These are phyloP conservation scores for Drosophila ogumai DNA, from an alignment of 1,140 invertebrate species.

Conservation along the genomic window DNA sequence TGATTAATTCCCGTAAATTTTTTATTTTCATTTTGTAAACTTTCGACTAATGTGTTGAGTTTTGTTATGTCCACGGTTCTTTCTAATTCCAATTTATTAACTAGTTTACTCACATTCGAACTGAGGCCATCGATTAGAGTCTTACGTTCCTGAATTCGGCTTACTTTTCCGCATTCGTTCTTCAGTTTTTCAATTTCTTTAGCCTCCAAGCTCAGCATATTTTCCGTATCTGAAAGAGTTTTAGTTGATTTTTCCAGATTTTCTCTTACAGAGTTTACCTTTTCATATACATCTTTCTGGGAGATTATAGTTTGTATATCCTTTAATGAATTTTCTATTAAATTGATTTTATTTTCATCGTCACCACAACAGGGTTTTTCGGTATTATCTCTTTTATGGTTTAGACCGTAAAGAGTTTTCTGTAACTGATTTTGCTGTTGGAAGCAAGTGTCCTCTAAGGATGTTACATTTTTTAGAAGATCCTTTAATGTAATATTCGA, in stretches of 20 bases:
- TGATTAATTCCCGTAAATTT: background rate
- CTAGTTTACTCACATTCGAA: background rate
- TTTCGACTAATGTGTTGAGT: background rate
- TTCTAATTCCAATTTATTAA: conserved; percentile 8
- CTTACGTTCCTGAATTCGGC: background rate
- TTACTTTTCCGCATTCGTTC: background rate
- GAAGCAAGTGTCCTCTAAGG: background rate
- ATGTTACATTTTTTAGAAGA: background rate
- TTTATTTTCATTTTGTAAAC: background rate
- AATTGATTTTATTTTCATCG: background rate
- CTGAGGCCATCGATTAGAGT: background rate
- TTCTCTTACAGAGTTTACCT: background rate
- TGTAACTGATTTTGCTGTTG: background rate
- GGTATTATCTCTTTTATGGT: background rate
- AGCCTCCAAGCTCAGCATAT: background rate
- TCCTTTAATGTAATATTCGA: background rate
- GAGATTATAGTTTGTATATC: background rate
- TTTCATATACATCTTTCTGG: background rate
- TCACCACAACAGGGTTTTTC: background rate
- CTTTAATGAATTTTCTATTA: background rate
- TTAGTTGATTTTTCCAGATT: background rate
- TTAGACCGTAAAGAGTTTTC: too few relatives aligned
- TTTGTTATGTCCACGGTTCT: background rate
- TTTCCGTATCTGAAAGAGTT: background rate
- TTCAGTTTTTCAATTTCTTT: conserved; percentile 1